Conservation (phyloP, 2,113 vertebrate genomes). For the Odontophorus gujanensis region DNA sequence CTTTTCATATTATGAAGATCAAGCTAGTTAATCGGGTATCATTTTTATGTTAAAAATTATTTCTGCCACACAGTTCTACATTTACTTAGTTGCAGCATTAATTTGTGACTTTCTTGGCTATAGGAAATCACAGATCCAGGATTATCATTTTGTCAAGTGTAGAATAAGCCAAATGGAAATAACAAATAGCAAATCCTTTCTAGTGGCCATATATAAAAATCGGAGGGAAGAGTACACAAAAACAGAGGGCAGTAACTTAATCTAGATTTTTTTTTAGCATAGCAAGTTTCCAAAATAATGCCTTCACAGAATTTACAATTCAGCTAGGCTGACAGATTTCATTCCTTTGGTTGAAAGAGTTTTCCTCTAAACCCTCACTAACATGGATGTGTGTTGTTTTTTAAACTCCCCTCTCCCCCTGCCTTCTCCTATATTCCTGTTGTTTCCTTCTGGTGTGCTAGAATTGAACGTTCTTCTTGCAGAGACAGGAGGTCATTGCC, state of each 20-base stretch:
- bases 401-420: background rate
- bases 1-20: background rate
- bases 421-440: fast-evolving
- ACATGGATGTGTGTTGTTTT: background rate
- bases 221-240: background rate
- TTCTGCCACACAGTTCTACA: background rate
- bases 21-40: background rate
- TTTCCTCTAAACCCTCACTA: background rate
- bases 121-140: background rate
- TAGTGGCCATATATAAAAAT: background rate
- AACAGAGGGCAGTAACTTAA: background rate
- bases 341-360: background rate
- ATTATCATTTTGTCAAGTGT: background rate
- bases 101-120: fast-evolving
- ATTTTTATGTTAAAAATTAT: background rate
- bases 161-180: background rate
- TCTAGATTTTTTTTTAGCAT: background rate
- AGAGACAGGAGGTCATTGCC: background rate
- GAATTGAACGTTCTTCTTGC: background rate
- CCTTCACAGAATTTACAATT: background rate
- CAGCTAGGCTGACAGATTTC: background rate
- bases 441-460: background rate
- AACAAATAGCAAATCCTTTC: background rate
- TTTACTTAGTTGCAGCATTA: background rate
- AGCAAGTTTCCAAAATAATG: background rate